phyloP scores from a whole-genome alignment of 1,140 invertebrate genomes.

The Pseudomyrmex gracilis region DNA sequence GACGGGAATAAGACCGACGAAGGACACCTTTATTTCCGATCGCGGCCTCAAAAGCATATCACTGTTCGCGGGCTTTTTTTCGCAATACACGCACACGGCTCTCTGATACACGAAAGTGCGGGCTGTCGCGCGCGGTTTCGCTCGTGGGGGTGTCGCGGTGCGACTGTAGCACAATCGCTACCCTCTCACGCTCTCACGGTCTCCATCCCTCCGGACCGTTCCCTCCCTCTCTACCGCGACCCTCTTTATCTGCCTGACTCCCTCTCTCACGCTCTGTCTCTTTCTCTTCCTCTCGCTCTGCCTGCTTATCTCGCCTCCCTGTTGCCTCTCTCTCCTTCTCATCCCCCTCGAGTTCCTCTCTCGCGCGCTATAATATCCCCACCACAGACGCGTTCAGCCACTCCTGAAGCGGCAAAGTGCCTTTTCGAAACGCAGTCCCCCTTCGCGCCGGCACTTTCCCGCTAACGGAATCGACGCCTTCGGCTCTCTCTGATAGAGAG shows the following conservation, averaged over 20 bases:
- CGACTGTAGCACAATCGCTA: constrained; percentile 84
- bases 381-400: constrained; percentile 62
- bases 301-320: constrained; percentile 20
- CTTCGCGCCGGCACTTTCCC: constrained; percentile 63
- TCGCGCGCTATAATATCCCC: constrained; percentile 58
- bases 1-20: constrained; percentile 28
- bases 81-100: constrained; percentile 45
- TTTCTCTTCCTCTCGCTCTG: constrained; percentile 25
- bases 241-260: constrained; percentile 43
- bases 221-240: constrained; percentile 37
- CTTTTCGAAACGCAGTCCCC: constrained; percentile 70
- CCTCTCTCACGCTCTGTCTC: constrained; percentile 23
- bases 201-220: constrained; percentile 69
- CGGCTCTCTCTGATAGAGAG: constrained; percentile 31
- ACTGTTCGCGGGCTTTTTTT: constrained; percentile 70
- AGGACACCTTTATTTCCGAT: constrained; percentile 45
- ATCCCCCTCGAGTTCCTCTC: constrained; percentile 26
- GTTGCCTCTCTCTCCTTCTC: constrained; percentile 13
- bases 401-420: constrained; percentile 67
- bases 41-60: constrained; percentile 74
- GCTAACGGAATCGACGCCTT: constrained; percentile 62
- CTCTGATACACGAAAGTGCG: constrained; percentile 58
- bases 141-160: constrained; percentile 83
- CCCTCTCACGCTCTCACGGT: constrained; percentile 80
- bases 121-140: constrained; percentile 78